Conservation (phyloP, 2,797 vertebrate genomes). For the Megaceryle alcyon region DNA sequence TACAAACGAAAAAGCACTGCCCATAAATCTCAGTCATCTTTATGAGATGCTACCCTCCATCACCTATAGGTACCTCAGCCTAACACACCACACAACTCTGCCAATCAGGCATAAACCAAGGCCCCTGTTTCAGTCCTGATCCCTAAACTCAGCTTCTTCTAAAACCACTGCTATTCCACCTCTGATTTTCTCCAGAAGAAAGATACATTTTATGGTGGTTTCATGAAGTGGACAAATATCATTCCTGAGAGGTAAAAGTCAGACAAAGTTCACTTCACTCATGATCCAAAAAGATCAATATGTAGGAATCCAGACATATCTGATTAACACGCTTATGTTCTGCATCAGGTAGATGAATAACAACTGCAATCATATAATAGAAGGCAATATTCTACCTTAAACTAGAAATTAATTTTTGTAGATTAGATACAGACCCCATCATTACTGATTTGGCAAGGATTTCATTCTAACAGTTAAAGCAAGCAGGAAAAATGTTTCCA, state of each 20-base stretch:
- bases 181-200: not conserved
- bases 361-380: not conserved
- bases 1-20: not conserved
- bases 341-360: not conserved
- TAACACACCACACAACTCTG: not conserved
- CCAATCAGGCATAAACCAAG: not conserved
- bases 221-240: not conserved
- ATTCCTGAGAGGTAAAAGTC: not conserved
- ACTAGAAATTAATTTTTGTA: not conserved
- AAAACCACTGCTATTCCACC: not conserved
- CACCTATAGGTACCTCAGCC: not conserved
- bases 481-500: slow-evolving; percentile 67
- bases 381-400: not conserved
- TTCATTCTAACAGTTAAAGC: slow-evolving; percentile 11
- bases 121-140: not conserved
- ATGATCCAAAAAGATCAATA: not conserved
- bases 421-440: not conserved
- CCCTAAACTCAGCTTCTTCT: not conserved
- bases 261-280: not conserved
- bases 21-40: not conserved
- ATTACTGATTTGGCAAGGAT: not conserved
- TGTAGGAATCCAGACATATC: not conserved
- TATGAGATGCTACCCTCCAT: not conserved
- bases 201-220: not conserved
- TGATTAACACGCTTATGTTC: not conserved